Evolutionary conservation across 2,113 vertebrate species (phyloP), one percentile per base, ranked within the genome.

Genomic region (Centropus unirufus): DNA sequence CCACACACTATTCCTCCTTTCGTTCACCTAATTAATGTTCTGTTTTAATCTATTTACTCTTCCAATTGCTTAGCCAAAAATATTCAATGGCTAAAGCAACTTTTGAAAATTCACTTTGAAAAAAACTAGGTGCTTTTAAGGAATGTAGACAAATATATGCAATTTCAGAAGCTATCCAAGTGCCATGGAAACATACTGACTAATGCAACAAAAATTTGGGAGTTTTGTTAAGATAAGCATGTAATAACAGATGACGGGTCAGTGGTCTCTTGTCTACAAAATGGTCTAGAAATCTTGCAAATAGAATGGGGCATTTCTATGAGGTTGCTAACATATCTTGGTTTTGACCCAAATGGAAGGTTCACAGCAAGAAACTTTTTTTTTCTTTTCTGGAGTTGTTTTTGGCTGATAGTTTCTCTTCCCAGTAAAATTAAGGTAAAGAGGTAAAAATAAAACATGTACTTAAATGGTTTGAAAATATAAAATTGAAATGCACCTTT

Each of bases 321-420:
- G 17, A 47, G 2, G 5, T 70, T 40, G 30, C 8, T n/a, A 32
- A 1, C 0, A 0, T 36, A 59, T 58, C 59, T 93, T 58, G 30
- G 26, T n/a, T 66, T 69, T 64, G 77, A 49, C n/a, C 5, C 9
- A 69, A 4, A 5, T 42, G 46, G 13, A 68, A 66, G 11, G 11
- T 72, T 40, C 32, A 44, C 24, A 52, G 21, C 14, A 77, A 46
- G 7, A 58, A 26, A 3, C 6, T 6, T 12, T 10, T 27, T 32
- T 21, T 5, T 2, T 49, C 0, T 42, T 57, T 82, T 30, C 3
- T 51, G 22, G 12, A 49, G 47, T 58, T 93, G 73, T 63, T 17
- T 1, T 74, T 72, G 29, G 40, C 12, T 44, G 21, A 12, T 44
- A 46, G 4, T 24, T 72, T 72, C 3, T 83, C 4, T 90, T 83